Percentiles rank a stretch among this genome's conserved stretches.
Evolutionary conservation across 2,888 invertebrate species (phyloP).

Genomic region (Epistrophella euchroma): DNA sequence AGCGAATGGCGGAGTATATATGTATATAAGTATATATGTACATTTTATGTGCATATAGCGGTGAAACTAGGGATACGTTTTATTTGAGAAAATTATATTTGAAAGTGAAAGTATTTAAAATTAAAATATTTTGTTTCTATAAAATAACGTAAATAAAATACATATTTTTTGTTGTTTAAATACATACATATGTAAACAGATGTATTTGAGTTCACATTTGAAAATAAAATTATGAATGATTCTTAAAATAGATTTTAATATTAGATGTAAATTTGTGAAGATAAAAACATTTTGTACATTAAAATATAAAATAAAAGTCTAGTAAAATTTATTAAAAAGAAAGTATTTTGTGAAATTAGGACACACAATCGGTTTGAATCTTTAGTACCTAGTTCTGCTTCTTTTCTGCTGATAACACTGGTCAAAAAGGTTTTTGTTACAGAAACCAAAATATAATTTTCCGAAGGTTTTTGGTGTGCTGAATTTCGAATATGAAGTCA

Average conservation of each 20-base stretch:
- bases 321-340: background rate
- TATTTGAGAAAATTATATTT: background rate
- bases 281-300: background rate
- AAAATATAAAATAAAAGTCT: background rate
- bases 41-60: background rate
- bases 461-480: no score
- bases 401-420: background rate
- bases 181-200: background rate
- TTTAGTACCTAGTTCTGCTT: background rate
- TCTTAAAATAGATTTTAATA: slow-evolving; percentile 29
- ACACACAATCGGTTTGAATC: background rate
- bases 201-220: background rate
- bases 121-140: background rate
- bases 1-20: slow-evolving; percentile 9
- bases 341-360: background rate
- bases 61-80: background rate
- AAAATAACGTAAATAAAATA: slow-evolving; percentile 12
- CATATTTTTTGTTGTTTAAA: background rate
- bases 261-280: slow-evolving; percentile 8
- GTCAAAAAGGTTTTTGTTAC: no score
- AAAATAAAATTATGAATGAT: slow-evolving; percentile 21
- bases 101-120: slow-evolving; percentile 27
- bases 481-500: no score
- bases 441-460: no score
- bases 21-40: background rate